Base-by-base conservation (phyloP, 2,113 vertebrate species). In the Axis porcinus region DNA sequence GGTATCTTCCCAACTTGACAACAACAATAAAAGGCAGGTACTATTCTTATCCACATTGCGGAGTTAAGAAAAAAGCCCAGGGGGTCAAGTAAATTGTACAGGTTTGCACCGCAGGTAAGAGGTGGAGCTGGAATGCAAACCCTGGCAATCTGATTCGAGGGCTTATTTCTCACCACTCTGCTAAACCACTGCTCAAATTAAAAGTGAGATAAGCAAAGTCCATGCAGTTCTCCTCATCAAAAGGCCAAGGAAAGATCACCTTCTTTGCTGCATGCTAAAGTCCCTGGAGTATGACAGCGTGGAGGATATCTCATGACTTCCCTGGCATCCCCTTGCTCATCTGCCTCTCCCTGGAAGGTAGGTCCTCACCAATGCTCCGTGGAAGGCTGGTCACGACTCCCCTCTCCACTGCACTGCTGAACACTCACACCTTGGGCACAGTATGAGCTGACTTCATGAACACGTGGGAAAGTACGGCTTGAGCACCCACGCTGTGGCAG, bases 121-220 rank as follows among this genome's bases (percentile, higher is more conserved):
- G 43, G 50, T 67, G 33, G 47, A 60, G 28, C 55, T 28, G 70
- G 15, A 40, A 47, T 15, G 3, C 30, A 97, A 50, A 78, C 14
- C 40, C 45, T 40, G 45, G 52, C 52, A 12, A 10, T 7, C 45
- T 4, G 82, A 54, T 25, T 55, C 47, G 2, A 81, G 70, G 30
- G 40, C 62, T 95, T 58, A 23, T 86, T 89, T 93, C 85, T 83
- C 86, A 55, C n/a, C 19, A 57, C 30, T 64, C 67, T 55, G 62
- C 89, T 45, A 74, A 96, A 19, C 45, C 15, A 45, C 43, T 33
- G 91, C 45, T 83, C 62, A 89, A 95, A 70, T 55, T 25, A 47
- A 93, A n/a, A 54, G 70, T 43, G 70, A 21, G 28, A 12, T 95
- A 54, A 84, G 74, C 23, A n/a, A 70, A 86, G 58, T 58, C 83